Evolutionary conservation across 2,797 vertebrate genomes (phyloP), one percentile per base, ranked within the genome.

Genomic region (Saxicola maurus): DNA sequence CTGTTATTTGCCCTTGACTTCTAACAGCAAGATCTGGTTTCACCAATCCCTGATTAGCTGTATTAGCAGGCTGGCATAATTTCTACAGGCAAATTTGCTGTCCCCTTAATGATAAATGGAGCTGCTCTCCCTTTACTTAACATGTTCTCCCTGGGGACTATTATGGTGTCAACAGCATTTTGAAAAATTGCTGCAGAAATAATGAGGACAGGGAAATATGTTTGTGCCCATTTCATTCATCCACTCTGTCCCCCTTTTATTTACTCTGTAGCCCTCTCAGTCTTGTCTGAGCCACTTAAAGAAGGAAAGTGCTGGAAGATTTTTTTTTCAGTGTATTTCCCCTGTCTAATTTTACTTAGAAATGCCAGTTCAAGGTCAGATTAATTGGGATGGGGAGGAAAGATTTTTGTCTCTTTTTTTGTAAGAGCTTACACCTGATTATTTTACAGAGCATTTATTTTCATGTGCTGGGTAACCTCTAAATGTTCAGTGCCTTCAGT

Each of bases 101-200:
- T 80, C 72, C 57, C 27, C 8, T 31, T 64, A 40, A 25, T 88
- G 87, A 91, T 76, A 69, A 90, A 86, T 80, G 75, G 80, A 89
- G 56, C 82, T 75, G 60, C 64, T 84, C 17, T 73, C 35, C 45
- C 49, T 82, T 85, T 73, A 67, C 65, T 89, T 92, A 95, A 74
- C 78, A 21, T 52, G 30, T 53, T 90, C 65, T 80, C 73, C 33
- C 52, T 45, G 49, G 80, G 66, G 89, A 72, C 76, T 71, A 24
- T 80, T 81, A 40, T 14, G 65, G 69, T 72, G 59, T 77, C 73
- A 93, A 78, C 59, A 86, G 42, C 55, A 59, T 75, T 89, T 89
- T 83, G 89, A 94, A 85, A 94, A 91, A 83, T 86, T 61, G 66
- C 76, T 74, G 51, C 59, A 62, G 73, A 85, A 65, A 65, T 83